These are phyloP conservation scores for Samia ricini DNA, from an alignment of 1,140 invertebrate genomes.

Conservation along the genomic window DNA sequence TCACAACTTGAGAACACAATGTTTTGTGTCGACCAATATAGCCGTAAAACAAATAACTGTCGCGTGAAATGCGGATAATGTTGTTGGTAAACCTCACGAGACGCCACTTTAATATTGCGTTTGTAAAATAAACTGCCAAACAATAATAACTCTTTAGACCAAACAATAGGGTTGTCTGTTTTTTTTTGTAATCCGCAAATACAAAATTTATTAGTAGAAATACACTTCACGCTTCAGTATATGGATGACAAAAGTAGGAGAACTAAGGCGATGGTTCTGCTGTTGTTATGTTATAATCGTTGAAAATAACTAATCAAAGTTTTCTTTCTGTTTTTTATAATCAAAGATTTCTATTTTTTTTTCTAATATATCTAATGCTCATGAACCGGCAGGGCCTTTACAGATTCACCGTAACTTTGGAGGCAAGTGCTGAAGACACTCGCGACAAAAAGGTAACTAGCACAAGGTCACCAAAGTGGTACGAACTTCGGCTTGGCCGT, in stretches of 20 bases:
- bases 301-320: background rate
- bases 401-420: too few relatives aligned
- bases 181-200: background rate
- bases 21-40: constrained; percentile 35
- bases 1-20: constrained; percentile 38
- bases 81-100: constrained; percentile 34
- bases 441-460: too few relatives aligned
- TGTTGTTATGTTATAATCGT: background rate
- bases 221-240: constrained; percentile 45
- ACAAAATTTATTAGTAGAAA: constrained; percentile 4
- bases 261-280: background rate
- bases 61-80: constrained; percentile 58
- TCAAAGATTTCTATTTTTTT: too few relatives aligned
- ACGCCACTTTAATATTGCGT: too few relatives aligned
- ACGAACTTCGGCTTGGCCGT: too few relatives aligned
- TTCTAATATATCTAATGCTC: too few relatives aligned
- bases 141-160: too few relatives aligned
- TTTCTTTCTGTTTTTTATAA: too few relatives aligned
- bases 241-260: constrained; percentile 28
- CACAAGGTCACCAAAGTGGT: too few relatives aligned
- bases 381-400: too few relatives aligned
- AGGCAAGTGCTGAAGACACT: too few relatives aligned
- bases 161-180: background rate
- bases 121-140: too few relatives aligned
- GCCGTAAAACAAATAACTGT: constrained; percentile 59